Conservation (phyloP, 37 sponge, comb jelly and placozoan species). For the Geodia barretti region DNA sequence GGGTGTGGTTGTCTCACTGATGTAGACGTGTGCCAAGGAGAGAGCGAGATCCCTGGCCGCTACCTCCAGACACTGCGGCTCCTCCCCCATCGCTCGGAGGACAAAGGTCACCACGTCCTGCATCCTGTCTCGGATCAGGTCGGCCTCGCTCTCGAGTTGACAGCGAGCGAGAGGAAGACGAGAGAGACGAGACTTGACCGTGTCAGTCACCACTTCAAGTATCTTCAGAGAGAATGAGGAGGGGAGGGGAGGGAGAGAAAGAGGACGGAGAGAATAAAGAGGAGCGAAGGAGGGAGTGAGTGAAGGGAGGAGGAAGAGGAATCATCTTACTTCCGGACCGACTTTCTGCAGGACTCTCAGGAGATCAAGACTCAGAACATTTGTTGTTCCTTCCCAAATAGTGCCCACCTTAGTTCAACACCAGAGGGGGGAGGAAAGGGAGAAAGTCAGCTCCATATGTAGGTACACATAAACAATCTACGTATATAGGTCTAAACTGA, state of each 20-base stretch:
- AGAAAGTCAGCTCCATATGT: not conserved
- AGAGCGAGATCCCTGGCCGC: constrained; percentile 83
- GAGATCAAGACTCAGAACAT: constrained; percentile 87
- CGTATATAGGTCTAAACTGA: too few relatives aligned
- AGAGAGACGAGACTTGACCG: constrained; percentile 14
- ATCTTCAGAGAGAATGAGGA: not conserved
- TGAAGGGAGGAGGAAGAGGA: too few relatives aligned
- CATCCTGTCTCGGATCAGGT: not conserved
- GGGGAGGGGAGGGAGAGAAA: not conserved
- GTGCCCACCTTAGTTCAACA: constrained; percentile 94
- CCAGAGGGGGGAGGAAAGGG: not conserved
- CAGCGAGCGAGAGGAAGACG: not conserved
- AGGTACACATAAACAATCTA: not conserved
- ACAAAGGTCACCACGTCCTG: constrained; percentile 11
- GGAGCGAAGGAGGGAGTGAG: not conserved
- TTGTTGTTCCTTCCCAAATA: constrained; percentile 98
- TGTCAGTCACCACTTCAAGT: not conserved
- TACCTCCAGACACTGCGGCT: constrained; percentile 9
- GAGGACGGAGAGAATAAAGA: not conserved
- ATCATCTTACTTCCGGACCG: constrained; percentile 24
- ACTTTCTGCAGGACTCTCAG: constrained; percentile 67
- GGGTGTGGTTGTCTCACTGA: constrained; percentile 15
- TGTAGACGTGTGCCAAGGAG: constrained; percentile 67
- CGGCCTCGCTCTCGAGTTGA: not conserved
- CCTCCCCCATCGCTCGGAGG: not conserved